Percentiles rank a stretch among this genome's conserved stretches.
Evolutionary conservation across 2,113 vertebrate genomes (phyloP).

Genomic region (Brachyhypopomus gauderio): DNA sequence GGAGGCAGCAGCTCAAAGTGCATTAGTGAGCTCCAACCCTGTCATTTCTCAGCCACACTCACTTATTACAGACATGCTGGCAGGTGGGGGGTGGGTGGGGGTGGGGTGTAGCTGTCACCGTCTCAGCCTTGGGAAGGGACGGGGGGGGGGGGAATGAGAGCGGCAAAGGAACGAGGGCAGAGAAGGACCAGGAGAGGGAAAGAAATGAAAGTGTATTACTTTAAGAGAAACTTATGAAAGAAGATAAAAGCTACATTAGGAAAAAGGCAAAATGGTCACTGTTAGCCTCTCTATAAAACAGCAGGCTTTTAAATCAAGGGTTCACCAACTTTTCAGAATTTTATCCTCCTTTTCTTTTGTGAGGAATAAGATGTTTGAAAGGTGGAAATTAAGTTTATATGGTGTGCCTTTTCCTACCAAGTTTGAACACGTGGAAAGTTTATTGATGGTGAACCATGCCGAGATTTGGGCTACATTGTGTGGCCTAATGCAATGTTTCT

Average conservation of each 20-base stretch:
- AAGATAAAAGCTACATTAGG: neutral
- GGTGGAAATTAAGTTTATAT: neutral
- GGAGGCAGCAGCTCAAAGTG: conserved; percentile 44
- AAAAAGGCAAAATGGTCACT: neutral
- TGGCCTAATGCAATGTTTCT: too few species aligned
- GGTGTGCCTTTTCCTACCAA: neutral
- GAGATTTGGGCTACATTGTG: neutral
- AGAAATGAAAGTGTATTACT: neutral
- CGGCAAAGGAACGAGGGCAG: neutral
- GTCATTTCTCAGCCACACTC: conserved; percentile 51
- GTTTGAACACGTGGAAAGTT: neutral
- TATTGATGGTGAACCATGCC: neutral
- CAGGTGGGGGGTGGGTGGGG: conserved; percentile 13
- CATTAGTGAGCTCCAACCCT: conserved; percentile 52
- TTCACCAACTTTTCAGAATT: neutral
- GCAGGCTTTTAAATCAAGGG: neutral
- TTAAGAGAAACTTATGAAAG: neutral
- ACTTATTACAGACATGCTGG: conserved; percentile 36
- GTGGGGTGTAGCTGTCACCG: conserved; percentile 23
- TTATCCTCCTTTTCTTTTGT: neutral
- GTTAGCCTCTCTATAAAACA: neutral
- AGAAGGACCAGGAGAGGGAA: neutral
- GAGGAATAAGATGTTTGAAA: neutral
- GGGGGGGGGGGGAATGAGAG: conserved; percentile 3
- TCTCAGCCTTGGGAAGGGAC: neutral